Percentiles rank a stretch among this genome's conserved stretches.
phyloP scores from a whole-genome alignment of 2,797 vertebrate species.

The Odontamblyopus rebecca region DNA sequence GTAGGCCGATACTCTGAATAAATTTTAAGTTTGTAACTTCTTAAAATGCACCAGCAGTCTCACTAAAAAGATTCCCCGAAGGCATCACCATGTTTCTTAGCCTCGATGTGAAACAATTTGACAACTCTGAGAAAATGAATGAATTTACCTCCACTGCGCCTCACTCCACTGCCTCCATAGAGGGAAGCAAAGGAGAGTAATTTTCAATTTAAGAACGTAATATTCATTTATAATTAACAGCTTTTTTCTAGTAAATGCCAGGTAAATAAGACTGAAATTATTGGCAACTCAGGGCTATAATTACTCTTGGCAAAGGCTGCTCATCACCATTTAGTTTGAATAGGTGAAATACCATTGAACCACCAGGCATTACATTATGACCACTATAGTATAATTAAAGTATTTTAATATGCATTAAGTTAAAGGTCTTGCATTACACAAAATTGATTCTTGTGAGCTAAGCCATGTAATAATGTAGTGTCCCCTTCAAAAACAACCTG shows the following conservation, averaged over 20 bases:
- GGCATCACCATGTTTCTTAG: slow-evolving; percentile 25
- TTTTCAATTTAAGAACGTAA: slow-evolving; percentile 6
- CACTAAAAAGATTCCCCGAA: slow-evolving; percentile 28
- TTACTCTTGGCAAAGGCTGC: slow-evolving; percentile 1
- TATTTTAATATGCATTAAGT: not conserved
- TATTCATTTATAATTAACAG: not conserved
- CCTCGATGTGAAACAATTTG: slow-evolving; percentile 30
- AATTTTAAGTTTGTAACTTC: slow-evolving; percentile 38
- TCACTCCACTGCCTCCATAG: slow-evolving; percentile 1
- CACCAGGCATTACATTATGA: not conserved
- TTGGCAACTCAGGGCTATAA: slow-evolving; percentile 4
- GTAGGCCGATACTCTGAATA: slow-evolving; percentile 39
- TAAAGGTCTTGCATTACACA: too few relatives aligned
- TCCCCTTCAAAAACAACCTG: too few relatives aligned
- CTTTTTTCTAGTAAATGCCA: slow-evolving; percentile 13
- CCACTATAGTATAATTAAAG: not conserved
- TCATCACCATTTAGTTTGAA: slow-evolving; percentile 12
- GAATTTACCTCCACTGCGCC: slow-evolving; percentile 17
- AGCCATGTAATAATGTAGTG: too few relatives aligned
- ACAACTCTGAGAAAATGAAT: slow-evolving; percentile 31
- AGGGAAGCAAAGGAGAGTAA: not conserved
- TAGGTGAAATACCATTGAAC: not conserved
- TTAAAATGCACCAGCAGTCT: slow-evolving; percentile 48
- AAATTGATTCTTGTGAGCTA: too few relatives aligned
- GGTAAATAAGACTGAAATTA: slow-evolving; percentile 5